Evolutionary conservation across 1,140 invertebrate species (phyloP).

Genomic region (Pachyrhynchus sulphureomaculatus): DNA sequence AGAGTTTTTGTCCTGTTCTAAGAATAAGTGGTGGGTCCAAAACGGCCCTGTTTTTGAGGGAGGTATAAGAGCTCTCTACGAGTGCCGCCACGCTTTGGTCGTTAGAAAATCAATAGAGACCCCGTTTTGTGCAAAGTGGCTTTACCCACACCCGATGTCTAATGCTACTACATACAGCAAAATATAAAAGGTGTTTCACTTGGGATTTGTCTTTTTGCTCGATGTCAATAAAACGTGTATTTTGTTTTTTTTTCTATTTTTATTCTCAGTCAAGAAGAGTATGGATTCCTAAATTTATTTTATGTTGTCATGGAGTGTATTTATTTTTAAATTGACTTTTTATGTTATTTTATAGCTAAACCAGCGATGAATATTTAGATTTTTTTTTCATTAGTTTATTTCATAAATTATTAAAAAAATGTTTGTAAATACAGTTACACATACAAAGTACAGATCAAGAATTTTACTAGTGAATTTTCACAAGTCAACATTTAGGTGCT

Average conservation of each 20-base stretch:
- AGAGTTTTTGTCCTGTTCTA: constrained; percentile 23
- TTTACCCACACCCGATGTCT: constrained; percentile 25
- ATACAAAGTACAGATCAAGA: too few species aligned
- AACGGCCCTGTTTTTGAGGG: constrained; percentile 16
- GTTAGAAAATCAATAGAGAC: constrained; percentile 35
- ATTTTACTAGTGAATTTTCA: too few species aligned
- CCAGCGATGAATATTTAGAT: too few species aligned
- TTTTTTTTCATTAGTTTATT: too few species aligned
- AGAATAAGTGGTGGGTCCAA: constrained; percentile 31
- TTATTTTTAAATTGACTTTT: too few species aligned
- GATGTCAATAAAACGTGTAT: not conserved
- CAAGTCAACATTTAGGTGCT: too few species aligned
- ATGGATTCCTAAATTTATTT: not conserved
- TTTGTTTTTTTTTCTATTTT: constrained; percentile 3
- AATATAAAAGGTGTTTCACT: constrained; percentile 25
- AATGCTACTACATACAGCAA: constrained; percentile 5
- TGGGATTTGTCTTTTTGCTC: constrained; percentile 15
- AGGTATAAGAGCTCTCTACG: constrained; percentile 28
- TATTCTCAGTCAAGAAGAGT: not conserved
- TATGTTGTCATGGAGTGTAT: too few species aligned
- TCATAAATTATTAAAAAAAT: too few species aligned
- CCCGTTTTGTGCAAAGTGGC: constrained; percentile 33
- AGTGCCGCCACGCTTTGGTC: constrained; percentile 32
- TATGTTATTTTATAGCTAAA: too few species aligned
- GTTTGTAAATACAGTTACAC: too few species aligned